phyloP scores from a whole-genome alignment of 2,888 invertebrate genomes.

The Heliconius sara region DNA sequence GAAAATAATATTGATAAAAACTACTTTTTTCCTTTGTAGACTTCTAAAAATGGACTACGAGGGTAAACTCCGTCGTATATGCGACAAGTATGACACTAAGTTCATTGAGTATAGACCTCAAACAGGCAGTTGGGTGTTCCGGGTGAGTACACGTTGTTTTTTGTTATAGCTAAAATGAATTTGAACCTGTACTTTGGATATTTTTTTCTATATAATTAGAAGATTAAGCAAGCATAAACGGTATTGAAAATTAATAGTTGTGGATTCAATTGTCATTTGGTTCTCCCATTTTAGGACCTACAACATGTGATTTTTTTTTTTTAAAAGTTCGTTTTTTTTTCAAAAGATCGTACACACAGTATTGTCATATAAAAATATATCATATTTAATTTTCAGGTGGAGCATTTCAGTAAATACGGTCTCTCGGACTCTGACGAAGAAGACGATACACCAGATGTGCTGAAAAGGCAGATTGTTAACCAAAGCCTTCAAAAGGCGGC shows the following conservation, averaged over 20 bases:
- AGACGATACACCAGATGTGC: constrained; percentile 78
- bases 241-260: no score
- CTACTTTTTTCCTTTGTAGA: constrained; percentile 50
- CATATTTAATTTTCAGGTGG: constrained; percentile 82
- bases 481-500: constrained; percentile 63
- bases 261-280: no score
- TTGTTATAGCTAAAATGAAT: neutral
- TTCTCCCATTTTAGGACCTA: no score
- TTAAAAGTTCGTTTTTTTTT: no score
- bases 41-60: constrained; percentile 93
- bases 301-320: no score
- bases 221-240: no score
- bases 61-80: constrained; percentile 91
- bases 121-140: constrained; percentile 99
- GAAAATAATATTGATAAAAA: no score
- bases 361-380: neutral
- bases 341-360: no score
- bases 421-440: constrained; percentile 95
- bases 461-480: constrained; percentile 61
- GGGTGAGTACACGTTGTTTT: constrained; percentile 75
- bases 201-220: neutral
- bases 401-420: constrained; percentile 97
- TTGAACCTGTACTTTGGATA: neutral
- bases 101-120: constrained; percentile 98
- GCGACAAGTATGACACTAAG: constrained; percentile 93